A percentile compares a stretch with the other conserved stretches of the same genome.
Conservation (phyloP, 2,113 vertebrate genomes). For the Perca fluviatilis region DNA sequence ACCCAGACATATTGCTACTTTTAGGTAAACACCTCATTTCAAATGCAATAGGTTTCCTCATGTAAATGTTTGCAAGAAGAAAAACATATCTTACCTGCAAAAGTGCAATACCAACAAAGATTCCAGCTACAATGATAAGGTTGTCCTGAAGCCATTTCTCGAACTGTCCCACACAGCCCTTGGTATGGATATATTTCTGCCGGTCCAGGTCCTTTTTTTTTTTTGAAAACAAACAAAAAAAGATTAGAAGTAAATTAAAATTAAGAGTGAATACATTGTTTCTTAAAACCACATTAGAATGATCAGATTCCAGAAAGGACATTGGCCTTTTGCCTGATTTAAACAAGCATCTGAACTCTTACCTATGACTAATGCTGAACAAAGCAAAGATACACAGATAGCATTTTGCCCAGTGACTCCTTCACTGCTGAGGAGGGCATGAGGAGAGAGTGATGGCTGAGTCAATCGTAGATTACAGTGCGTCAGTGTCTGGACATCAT, state of each 20-base stretch:
- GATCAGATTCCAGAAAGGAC: conserved; percentile 1
- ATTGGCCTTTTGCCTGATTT: conserved; percentile 3
- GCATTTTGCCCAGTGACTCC: conserved; percentile 28
- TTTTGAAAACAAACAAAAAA: background rate
- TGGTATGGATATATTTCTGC: conserved; percentile 90
- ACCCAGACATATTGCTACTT: background rate
- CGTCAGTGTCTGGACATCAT: conserved; percentile 37
- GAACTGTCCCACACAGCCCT: conserved; percentile 94
- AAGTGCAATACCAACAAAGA: conserved; percentile 91
- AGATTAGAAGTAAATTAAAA: background rate
- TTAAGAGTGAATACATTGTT: background rate
- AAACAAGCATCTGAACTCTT: conserved; percentile 28
- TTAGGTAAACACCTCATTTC: background rate
- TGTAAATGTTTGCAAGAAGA: background rate
- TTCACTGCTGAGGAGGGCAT: background rate
- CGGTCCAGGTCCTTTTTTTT: conserved; percentile 86
- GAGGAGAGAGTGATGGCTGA: conserved; percentile 27
- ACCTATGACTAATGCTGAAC: conserved; percentile 53
- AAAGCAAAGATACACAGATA: conserved; percentile 24
- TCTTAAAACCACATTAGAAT: background rate
- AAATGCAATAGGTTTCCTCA: background rate
- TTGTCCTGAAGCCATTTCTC: conserved; percentile 96
- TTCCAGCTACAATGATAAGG: conserved; percentile 89
- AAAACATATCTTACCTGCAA: conserved; percentile 86
- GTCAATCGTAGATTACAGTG: conserved; percentile 47